Evolutionary conservation across 2,888 invertebrate species (phyloP), one percentile per base, ranked within the genome.

Genomic region (Drosophila austrosaltans): DNA sequence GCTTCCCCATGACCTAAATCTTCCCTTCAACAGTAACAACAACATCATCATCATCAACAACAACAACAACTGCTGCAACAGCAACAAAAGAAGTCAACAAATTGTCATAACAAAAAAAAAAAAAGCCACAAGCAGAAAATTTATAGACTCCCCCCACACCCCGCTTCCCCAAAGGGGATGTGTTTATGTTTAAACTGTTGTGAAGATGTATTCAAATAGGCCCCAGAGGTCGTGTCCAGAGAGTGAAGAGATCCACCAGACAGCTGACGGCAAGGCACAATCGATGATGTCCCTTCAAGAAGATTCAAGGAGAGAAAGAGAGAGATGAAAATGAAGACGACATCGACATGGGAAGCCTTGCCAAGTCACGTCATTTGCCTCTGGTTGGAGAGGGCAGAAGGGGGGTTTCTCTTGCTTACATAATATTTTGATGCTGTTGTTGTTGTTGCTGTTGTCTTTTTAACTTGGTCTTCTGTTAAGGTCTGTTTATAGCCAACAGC

Each of bases 351-450:
- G 69, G 69, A 77, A 81, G 84, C 82, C 82, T 84, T 84, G 82
- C 82, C 79, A 48, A 84, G 85, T 82, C 82, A 82, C 77, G 77
- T 81, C 76, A 81, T 72, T 62, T 60, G 59, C 53, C 56, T 6
- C 20, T 63, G 36, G 63, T 20, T 40, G 39, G 28, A 4, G 28
- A 4, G 16, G 16, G 16, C 16, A 32, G 32, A 6, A 6, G 6
- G 6, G 32, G 36, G 36, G 36, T 8, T 16, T 16, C 16, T 16
- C 36, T 68, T 66, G 69, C 73, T 82, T 87, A 78, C 77, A 78
- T 84, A 87, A 87, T 65, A n/a, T 63, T 68, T 63, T 63, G 36
- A 54, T 69, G 32, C 22, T 28, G 36, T 62, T 59, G 53, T 12
- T 42, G 53, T 40, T 16, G 59, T 63, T 63, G 60, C 58, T 61